phyloP scores from a whole-genome alignment of 30 jellyfish, hydroid and myxozoan genomes.

The Rhopilema esculentum region DNA sequence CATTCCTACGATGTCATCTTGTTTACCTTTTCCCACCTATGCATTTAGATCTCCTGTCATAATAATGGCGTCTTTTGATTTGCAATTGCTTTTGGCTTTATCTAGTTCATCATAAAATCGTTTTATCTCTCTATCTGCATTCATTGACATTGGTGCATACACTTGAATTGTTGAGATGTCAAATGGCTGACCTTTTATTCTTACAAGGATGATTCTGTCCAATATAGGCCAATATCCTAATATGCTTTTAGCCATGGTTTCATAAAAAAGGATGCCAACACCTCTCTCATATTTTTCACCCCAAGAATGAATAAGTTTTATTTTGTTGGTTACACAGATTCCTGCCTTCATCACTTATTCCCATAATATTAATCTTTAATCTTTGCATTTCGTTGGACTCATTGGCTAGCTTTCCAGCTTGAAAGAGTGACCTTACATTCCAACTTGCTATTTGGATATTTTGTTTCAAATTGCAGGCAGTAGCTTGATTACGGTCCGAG shows the following conservation, averaged over 20 bases:
- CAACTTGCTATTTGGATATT: constrained; percentile 47
- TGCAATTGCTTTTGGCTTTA: neutral
- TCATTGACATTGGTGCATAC: neutral
- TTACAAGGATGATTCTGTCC: neutral
- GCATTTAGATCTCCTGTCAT: constrained; percentile 4
- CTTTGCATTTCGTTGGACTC: constrained; percentile 12
- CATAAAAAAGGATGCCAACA: neutral
- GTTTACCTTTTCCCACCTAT: constrained; percentile 18
- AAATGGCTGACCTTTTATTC: neutral
- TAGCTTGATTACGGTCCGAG: constrained; percentile 59
- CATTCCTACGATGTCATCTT: constrained; percentile 18
- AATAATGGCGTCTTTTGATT: neutral
- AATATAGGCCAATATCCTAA: neutral
- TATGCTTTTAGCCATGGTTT: neutral
- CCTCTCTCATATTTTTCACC: neutral
- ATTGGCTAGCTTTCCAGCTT: constrained; percentile 11
- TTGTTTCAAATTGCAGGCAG: constrained; percentile 43
- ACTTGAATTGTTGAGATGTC: neutral
- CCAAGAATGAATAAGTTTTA: neutral
- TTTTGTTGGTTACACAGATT: neutral
- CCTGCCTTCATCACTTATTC: constrained; percentile 13
- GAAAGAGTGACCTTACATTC: constrained; percentile 39
- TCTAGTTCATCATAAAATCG: neutral
- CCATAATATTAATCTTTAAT: constrained; percentile 17
- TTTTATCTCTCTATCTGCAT: neutral